Percentiles rank a stretch among this genome's conserved stretches.
Conservation (phyloP, 2,888 invertebrate genomes). For the Pollenia angustigena region DNA sequence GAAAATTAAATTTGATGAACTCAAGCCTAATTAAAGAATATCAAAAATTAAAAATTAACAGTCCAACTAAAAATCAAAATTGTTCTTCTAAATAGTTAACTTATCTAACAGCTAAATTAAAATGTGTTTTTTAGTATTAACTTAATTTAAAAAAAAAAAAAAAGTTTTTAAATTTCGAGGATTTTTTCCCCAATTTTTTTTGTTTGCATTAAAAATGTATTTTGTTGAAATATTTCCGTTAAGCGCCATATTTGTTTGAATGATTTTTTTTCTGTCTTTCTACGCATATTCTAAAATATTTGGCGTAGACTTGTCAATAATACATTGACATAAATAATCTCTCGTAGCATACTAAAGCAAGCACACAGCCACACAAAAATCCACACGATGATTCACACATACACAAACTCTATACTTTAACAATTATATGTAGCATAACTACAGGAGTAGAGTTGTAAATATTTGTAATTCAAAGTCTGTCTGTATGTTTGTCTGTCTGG, state of each 20-base stretch:
- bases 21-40: too few relatives aligned
- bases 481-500: constrained; percentile 26
- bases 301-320: constrained; percentile 45
- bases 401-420: not conserved
- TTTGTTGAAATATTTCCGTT: constrained; percentile 25
- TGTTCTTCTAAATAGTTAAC: too few relatives aligned
- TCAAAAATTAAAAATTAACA: too few relatives aligned
- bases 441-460: constrained; percentile 36
- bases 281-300: constrained; percentile 65
- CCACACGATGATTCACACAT: not conserved
- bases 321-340: constrained; percentile 51
- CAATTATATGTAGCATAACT: constrained; percentile 44
- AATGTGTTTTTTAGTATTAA: too few relatives aligned
- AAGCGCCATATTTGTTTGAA: constrained; percentile 69
- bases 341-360: not conserved
- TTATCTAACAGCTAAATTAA: too few relatives aligned
- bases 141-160: not conserved
- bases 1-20: too few relatives aligned
- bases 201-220: constrained; percentile 6
- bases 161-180: not conserved
- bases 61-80: too few relatives aligned
- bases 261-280: constrained; percentile 37
- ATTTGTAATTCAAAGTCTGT: constrained; percentile 34
- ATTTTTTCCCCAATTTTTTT: not conserved
- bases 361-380: constrained; percentile 14